Base-by-base conservation (phyloP, 2,113 vertebrate species). In the Atherinomorus stipes region DNA sequence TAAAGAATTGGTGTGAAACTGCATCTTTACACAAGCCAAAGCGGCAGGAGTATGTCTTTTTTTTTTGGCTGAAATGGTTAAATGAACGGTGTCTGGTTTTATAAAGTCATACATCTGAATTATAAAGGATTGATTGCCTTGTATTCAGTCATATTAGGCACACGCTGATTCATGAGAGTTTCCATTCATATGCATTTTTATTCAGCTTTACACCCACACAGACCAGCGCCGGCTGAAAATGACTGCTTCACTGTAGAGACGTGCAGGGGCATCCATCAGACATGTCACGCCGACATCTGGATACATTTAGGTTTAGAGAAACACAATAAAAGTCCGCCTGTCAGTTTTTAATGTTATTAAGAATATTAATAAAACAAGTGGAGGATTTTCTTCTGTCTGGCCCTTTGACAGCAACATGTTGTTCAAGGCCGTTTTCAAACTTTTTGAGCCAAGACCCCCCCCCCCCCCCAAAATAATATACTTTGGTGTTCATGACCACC, bases 161-260 rank as follows among this genome's bases (percentile, higher is more conserved):
- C 18, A 40, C 59, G 54, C 57, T 37, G 45, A 71, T 63, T 66
- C 49, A 19, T 19, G 40, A 50, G 37, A 52, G 61, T 80, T 56
- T 70, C 21, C n/a, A 50, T 66, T 74, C n/a, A 40, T 57, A 6
- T 62, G 26, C 22, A 21, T 59, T 51, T 34, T 28, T 44, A 22
- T 68, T 65, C 40, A 25, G 49, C 45, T 26, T 4, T 40, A 25
- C 54, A 3, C 74, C 64, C 72, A 78, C 79, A 31, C 66, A 74
- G 52, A 31, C 6, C 21, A n/a, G 54, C 67, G 31, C 53, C 38
- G 68, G 70, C 34, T 47, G 37, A 57, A 34, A 51, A 68, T 50
- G 64, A 23, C 59, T 45, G 60, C 63, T 40, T 45, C 12, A 1
- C 62, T 72, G 60, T 54, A 18, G 16, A 53, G 50, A 76, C 71